Evolutionary conservation across 2,797 vertebrate genomes (phyloP), one percentile per base, ranked within the genome.

Genomic region (Bradypodion pumilum): DNA sequence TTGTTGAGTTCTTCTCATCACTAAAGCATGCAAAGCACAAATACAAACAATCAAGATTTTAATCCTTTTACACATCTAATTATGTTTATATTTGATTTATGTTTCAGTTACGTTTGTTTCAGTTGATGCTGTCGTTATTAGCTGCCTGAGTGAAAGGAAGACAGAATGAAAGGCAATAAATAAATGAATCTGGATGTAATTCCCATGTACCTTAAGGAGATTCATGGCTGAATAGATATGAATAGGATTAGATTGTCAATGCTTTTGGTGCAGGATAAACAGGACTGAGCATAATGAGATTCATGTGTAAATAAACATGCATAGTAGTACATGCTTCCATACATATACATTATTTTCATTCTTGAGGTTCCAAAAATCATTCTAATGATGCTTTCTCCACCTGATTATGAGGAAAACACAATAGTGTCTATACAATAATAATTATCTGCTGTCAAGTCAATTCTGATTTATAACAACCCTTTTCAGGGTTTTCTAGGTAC

Each of bases 301-400:
- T 82, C 75, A 52, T 12, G 27, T 65, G 10, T 21, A 9, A 65
- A 35, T 66, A 82, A 66, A 6, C 63, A 49, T 65, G 4, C 10
- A 13, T 63, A 65, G 7, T 65, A 1, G 44, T 60, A 82, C 66
- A 35, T 73, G 60, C 87, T 86, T 70, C n/a, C n/a, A 15, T 73
- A 90, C 62, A 73, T 88, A 83, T 90, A 90, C 2, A 89, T 93
- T 91, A 44, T 15, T 86, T 93, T 93, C 70, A 81, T 76, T 15
- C 89, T 78, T 86, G 76, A 79, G 74, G 70, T 78, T 89, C 80
- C 81, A 90, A 73, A 83, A 92, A 77, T 63, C 69, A 80, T 90
- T 89, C 74, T 42, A 32, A 78, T 91, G 60, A 89, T 91, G 84
- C 81, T 89, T 90, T 89, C 82, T 78, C 70, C 70, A 88, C 35